A percentile compares a stretch with the other conserved stretches of the same genome.
phyloP scores from a whole-genome alignment of 2,113 vertebrate genomes.

The Hippocampus guttulatus region DNA sequence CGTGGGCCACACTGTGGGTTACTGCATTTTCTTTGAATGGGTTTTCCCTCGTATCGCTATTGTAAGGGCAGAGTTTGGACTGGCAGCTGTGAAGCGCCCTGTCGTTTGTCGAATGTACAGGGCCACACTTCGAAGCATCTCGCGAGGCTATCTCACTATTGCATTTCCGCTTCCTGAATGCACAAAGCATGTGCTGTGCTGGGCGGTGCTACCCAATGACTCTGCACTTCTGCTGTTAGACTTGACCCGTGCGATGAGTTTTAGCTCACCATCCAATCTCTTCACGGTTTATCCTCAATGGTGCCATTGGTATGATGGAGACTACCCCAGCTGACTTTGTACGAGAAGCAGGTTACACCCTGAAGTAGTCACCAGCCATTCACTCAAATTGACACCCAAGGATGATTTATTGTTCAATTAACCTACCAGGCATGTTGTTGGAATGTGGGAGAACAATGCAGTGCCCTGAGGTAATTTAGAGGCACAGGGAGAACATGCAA shows the following conservation, averaged over 20 bases:
- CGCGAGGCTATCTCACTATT: neutral
- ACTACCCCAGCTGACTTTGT: no score
- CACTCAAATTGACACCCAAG: no score
- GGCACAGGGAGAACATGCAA: no score
- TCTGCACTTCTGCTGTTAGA: conserved; percentile 72
- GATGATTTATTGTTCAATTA: no score
- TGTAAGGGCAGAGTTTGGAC: neutral
- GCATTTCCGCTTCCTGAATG: neutral
- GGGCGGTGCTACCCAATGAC: conserved; percentile 63
- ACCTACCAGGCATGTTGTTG: no score
- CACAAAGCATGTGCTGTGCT: conserved; percentile 31
- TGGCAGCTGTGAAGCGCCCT: neutral
- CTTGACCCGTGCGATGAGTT: conserved; percentile 5
- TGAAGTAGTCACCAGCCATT: no score
- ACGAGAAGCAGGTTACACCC: no score
- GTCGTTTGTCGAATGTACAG: neutral
- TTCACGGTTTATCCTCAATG: no score
- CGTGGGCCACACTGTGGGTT: neutral
- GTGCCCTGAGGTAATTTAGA: no score
- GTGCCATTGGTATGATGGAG: no score
- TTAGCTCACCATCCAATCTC: no score
- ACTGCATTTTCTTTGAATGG: neutral
- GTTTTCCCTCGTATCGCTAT: neutral
- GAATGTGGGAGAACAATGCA: no score
- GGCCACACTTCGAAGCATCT: neutral